Evolutionary conservation across 2,888 invertebrate genomes (phyloP), one percentile per base, ranked within the genome.

Genomic region (Aporophyla nigra): DNA sequence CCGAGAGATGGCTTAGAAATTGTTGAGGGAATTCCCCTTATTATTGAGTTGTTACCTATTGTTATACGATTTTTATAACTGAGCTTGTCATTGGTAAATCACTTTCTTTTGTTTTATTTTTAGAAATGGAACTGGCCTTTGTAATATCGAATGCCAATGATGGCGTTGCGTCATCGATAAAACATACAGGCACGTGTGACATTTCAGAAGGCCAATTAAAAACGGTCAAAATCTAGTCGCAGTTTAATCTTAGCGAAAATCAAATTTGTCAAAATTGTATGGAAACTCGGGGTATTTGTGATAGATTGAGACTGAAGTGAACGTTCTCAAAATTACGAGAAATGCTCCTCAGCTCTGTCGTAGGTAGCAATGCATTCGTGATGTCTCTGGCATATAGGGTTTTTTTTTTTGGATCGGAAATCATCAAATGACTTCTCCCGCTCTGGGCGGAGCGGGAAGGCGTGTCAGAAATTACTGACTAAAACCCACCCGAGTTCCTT

Each of bases 1-100:
- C 33, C n/a, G 12, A 24, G 71, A 68, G 56, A 33, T 24, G 14
- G 14, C 14, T 65, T 54, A 46, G 63, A 68, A 62, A 71, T 74
- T 69, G 63, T 40, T 71, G 12, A 62, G 69, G 43, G 33, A 70
- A 51, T 54, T 59, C 4, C 16, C 63, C 53, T 46, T 19, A 54
- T 46, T 62, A 12, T 21, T 14, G 27, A 67, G 12, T 49, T 54
- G 53, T 43, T 43, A 14, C 46, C 21, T 24, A 24, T n/a, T 46
- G 27, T 59, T 66, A 14, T 16, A 27, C 12, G 24, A 63, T 68
- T n/a, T 78, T 43, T 40, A 43, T 78, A 10, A 54, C 27, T 40
- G 4, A 33, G 5, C 3, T 16, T 16, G 46, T 46, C 21, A 24
- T 24, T 59, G 24, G 6, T 59, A 27, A 21, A 51, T 33, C 16